Evolutionary conservation across 2,797 vertebrate genomes (phyloP), one percentile per base, ranked within the genome.

Genomic region (Remorina albescens): DNA sequence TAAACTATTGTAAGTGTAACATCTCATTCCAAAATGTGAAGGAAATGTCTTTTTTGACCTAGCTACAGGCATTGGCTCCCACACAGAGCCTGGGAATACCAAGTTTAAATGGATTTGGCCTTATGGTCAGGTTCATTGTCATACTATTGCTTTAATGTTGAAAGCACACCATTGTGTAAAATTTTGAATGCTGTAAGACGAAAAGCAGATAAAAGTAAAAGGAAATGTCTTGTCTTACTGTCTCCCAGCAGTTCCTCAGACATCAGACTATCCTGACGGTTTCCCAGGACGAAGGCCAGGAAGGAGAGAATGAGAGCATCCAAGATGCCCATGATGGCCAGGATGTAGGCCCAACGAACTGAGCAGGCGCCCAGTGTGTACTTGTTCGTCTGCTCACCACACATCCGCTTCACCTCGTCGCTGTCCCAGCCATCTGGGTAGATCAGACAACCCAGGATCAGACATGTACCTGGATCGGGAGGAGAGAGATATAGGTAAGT

Each of bases 391-490:
- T 96, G 96, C 91, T 99, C 97, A 67, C 98, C 98, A 15, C 98
- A 99, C 98, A 99, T 98, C 71, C 96, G 92, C 91, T 96, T 98
- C 86, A 99, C 98, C 94, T 98, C 98, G 73, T 98, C 97, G 63
- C 97, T 97, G 90, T 99, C 97, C 98, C 98, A 99, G 90, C 97
- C 98, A 53, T 99, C 98, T 13, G 98, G 98, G 91, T 98, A 99
- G 94, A 99, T 99, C 96, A 99, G 96, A 90, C 98, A 99, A 84
- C 98, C 98, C 91, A 99, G 95, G 62, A 99, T 95, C 92, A 99
- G 96, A 90, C 97, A 97, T 39, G 95, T 96, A 86, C 97, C 98
- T 99, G 92, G 46, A 72, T 12, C 15, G 57, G 58, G 51, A 61
- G 15, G 36, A 19, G 25, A 51, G 49, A 25, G 3, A 19, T 23